A percentile compares a stretch with the other conserved stretches of the same genome.
Conservation (phyloP, 2,797 vertebrate species). For the Odontamblyopus rebecca region DNA sequence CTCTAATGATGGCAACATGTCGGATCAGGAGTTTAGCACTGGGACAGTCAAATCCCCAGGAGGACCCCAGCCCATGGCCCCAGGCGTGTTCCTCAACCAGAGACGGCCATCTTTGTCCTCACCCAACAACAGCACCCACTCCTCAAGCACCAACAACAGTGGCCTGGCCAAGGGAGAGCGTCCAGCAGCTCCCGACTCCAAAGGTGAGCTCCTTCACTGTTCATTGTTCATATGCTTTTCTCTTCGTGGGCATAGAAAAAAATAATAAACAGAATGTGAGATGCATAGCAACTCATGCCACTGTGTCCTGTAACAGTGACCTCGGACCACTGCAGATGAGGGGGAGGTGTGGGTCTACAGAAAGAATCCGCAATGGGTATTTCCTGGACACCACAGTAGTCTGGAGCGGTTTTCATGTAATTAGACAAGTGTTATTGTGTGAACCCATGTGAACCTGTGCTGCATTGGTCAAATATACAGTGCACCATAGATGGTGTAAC, state of each 20-base stretch:
- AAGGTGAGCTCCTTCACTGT: constrained; percentile 64
- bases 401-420: too few species aligned
- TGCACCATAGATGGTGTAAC: too few species aligned
- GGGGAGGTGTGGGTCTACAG: too few species aligned
- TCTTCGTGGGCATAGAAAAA: neutral
- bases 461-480: too few species aligned
- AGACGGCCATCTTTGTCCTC: constrained; percentile 89
- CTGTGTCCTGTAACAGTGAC: too few species aligned
- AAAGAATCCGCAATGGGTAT: too few species aligned
- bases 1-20: constrained; percentile 87
- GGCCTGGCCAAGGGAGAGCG: constrained; percentile 71
- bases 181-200: constrained; percentile 70
- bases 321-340: too few species aligned
- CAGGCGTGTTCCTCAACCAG: constrained; percentile 93
- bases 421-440: too few species aligned
- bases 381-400: too few species aligned
- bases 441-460: too few species aligned
- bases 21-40: constrained; percentile 90
- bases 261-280: neutral
- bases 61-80: constrained; percentile 91
- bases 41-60: constrained; percentile 82
- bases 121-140: constrained; percentile 87
- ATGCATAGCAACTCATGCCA: neutral
- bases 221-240: neutral
- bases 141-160: constrained; percentile 84